Evolutionary conservation across 2,888 invertebrate genomes (phyloP), one percentile per base, ranked within the genome.

Genomic region (Steinernema hermaphroditum): DNA sequence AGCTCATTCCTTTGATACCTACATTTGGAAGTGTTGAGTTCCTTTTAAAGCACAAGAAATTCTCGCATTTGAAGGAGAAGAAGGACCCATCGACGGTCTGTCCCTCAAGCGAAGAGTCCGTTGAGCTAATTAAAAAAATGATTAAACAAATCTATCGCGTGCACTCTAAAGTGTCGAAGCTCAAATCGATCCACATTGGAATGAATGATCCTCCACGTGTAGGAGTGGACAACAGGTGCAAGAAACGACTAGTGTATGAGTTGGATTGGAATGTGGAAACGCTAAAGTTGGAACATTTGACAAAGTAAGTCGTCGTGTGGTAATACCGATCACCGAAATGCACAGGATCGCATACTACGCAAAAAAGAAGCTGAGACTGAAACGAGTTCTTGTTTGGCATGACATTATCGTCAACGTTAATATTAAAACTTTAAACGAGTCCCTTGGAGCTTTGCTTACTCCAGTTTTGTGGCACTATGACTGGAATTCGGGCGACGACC

Each of bases 261-360:
- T 72, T 77, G 9, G 32, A 73, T 32, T 54, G 72, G 32, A 76
- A 79, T 9, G 37, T 62, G 22, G 81, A 82, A 14, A 70, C 90
- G 62, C 85, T 93, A 32, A 92, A 91, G 83, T 81, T 91, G 2
- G 87, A 90, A 69, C 92, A 93, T 82, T 89, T 92, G 46, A 75
- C 84, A 1, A 80, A 70, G 82, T 78, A 22, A 43, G 74, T 9
- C 12, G 6, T 12, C 4, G 34, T 72, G 69, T 54, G 6, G 2
- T 37, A n/a, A n/a, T n/a, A n/a, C n/a, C 37, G 37, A 37, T 37
- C 12, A 8, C 12, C 37, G 6, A 37, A 4, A 37, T 37, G 37
- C 12, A 37, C 6, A 54, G 54, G 6, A 6, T 54, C 4, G 54
- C 54, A 27, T 1, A 6, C 27, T 27, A 24, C 37, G 80, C 80